Evolutionary conservation across 2,113 vertebrate genomes (phyloP).

Genomic region (Cololabis saira): DNA sequence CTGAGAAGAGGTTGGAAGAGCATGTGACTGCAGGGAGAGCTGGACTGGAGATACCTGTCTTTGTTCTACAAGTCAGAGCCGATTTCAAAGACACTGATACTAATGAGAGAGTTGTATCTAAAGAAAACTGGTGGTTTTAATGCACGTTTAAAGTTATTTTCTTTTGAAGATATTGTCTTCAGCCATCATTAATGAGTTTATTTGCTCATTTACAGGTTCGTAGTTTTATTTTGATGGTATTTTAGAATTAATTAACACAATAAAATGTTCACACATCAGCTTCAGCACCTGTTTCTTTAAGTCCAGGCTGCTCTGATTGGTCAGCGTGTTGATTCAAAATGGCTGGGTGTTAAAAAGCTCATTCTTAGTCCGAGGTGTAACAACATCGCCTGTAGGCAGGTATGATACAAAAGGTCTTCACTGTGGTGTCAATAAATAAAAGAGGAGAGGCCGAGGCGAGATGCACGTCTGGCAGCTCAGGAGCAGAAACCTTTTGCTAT

Average conservation of each 20-base stretch:
- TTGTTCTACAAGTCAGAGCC: neutral
- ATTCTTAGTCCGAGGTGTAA: too few relatives aligned
- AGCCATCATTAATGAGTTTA: neutral
- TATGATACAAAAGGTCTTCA: too few relatives aligned
- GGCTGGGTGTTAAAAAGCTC: too few relatives aligned
- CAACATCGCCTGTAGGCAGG: too few relatives aligned
- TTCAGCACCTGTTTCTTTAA: too few relatives aligned
- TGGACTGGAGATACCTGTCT: neutral
- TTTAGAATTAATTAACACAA: neutral
- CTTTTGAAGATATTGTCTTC: neutral
- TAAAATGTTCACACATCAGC: neutral
- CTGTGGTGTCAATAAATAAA: too few relatives aligned
- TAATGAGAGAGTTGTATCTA: neutral
- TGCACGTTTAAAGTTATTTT: neutral
- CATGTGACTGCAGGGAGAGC: conserved; percentile 6
- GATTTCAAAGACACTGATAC: neutral
- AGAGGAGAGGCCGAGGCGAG: too few relatives aligned
- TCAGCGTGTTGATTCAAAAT: too few relatives aligned
- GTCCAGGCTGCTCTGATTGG: too few relatives aligned
- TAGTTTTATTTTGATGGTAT: neutral
- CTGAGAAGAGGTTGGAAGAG: conserved; percentile 28
- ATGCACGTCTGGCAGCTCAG: too few relatives aligned
- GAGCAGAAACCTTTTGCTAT: too few relatives aligned
- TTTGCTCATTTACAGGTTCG: neutral
- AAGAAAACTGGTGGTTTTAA: too few relatives aligned